Evolutionary conservation across 2,888 invertebrate species (phyloP), one percentile per base, ranked within the genome.

Genomic region (Lochmaea crataegi): DNA sequence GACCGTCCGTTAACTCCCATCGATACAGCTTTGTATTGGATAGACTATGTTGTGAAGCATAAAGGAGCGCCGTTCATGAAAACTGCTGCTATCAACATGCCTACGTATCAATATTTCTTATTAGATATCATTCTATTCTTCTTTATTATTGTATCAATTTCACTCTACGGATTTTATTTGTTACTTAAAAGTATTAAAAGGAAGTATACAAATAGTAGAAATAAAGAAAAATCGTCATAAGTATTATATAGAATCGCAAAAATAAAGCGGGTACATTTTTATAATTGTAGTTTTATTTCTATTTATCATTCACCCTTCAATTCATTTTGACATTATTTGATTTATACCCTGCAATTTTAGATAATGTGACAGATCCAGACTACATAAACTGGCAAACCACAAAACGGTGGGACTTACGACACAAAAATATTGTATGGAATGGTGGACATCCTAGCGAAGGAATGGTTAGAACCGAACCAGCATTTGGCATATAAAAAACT

Each of bases 1-100:
- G 90, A 91, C 80, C 88, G 92, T 0, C 90, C 89, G 0, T 84
- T 89, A 74, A 84, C 88, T 4, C 90, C 92, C 0, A 85, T 91
- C 26, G 89, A 90, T 38, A 90, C 90, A 5, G 88, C 93, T 14
- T 85, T 91, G 7, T 90, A 90, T 86, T 93, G 92, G 92, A 89
- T 91, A 41, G 92, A 93, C 81, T 90, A 92, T 81, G 90, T 92
- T 0, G 89, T 89, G 0, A 85, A 88, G 42, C 90, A 91, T 0
- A 85, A 87, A 7, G 92, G 92, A 0, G 90, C 90, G 0, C 83
- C 79, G 18, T 87, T 86, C 0, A 88, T 92, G 79, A 82, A 89
- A 1, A 85, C 90, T 0, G 86, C 89, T 1, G 89, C 90, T 1
- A 89, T 90, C 0, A 88, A 89, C 69, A 88, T 89, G 77, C 90